These are phyloP conservation scores for Drosophila setosimentum DNA, from an alignment of 2,888 invertebrate species.

Conservation along the genomic window DNA sequence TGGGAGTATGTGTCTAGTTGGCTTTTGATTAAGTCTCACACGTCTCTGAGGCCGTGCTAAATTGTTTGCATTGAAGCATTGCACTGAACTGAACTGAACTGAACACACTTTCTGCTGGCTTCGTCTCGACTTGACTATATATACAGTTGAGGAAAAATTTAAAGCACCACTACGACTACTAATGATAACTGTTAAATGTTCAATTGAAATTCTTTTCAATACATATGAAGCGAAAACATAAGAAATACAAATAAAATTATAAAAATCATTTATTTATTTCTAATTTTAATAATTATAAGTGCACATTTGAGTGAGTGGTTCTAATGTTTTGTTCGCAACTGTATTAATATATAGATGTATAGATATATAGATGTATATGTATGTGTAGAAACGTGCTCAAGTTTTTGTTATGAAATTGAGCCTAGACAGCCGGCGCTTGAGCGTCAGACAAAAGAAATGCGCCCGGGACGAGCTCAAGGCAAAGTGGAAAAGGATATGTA, in stretches of 20 bases:
- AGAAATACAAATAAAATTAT: too few species aligned
- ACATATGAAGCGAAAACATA: too few species aligned
- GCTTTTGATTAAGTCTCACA: slow-evolving; percentile 77
- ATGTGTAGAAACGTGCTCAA: slow-evolving; percentile 68
- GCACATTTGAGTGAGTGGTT: neutral
- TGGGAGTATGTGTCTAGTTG: slow-evolving; percentile 47
- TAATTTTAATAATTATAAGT: neutral
- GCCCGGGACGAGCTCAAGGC: slow-evolving; percentile 37
- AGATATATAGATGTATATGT: neutral
- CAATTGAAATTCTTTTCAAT: neutral
- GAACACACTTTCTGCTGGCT: slow-evolving; percentile 10
- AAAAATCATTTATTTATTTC: neutral
- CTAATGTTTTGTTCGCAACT: neutral
- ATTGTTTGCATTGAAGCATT: slow-evolving; percentile 74
- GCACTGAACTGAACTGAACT: slow-evolving; percentile 35
- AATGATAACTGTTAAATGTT: too few species aligned
- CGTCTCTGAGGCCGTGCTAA: slow-evolving; percentile 76
- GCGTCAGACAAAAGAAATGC: slow-evolving; percentile 64
- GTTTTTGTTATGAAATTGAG: slow-evolving; percentile 79
- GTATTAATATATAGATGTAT: neutral
- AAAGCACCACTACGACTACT: neutral
- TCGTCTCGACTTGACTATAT: slow-evolving; percentile 21
- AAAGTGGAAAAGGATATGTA: slow-evolving; percentile 63
- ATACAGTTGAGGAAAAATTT: neutral
- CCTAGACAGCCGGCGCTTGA: slow-evolving; percentile 63